phyloP scores from a whole-genome alignment of 2,888 invertebrate genomes.

The Papilio elwesi region DNA sequence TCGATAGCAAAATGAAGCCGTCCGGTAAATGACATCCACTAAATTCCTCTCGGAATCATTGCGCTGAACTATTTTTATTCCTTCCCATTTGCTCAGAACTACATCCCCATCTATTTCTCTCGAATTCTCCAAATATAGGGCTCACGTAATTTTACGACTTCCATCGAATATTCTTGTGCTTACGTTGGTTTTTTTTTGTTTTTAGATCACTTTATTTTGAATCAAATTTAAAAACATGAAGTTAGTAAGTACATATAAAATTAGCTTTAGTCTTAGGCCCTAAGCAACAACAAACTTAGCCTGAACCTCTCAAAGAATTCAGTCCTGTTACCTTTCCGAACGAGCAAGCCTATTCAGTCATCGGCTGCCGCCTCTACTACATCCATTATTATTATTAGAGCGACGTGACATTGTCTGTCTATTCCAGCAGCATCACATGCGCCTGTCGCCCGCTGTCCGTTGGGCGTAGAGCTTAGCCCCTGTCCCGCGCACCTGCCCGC shows the following conservation, averaged over 20 bases:
- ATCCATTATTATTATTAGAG: no score
- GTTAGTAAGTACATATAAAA: no score
- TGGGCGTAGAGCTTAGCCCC: conserved; percentile 64
- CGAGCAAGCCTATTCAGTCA: not conserved
- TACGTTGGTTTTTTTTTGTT: not conserved
- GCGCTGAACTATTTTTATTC: conserved; percentile 13
- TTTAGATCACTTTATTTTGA: not conserved
- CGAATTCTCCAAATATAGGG: conserved; percentile 4
- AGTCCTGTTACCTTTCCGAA: no score
- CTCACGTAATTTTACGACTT: conserved; percentile 11
- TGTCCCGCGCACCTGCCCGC: conserved; percentile 59
- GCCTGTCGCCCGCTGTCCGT: conserved; percentile 55
- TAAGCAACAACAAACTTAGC: no score
- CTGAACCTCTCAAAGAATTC: no score
- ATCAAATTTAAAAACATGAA: no score
- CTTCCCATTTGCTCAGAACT: conserved; percentile 18
- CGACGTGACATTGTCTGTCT: not conserved
- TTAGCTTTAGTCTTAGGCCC: no score
- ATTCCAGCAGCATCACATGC: conserved; percentile 73
- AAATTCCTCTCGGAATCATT: conserved; percentile 7
- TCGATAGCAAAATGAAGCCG: not conserved
- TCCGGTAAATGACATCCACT: not conserved
- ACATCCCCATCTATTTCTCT: not conserved
- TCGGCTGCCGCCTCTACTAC: no score
- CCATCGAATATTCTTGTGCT: not conserved